Evolutionary conservation across 1,140 invertebrate genomes (phyloP).

Genomic region (Gryon sp.): DNA sequence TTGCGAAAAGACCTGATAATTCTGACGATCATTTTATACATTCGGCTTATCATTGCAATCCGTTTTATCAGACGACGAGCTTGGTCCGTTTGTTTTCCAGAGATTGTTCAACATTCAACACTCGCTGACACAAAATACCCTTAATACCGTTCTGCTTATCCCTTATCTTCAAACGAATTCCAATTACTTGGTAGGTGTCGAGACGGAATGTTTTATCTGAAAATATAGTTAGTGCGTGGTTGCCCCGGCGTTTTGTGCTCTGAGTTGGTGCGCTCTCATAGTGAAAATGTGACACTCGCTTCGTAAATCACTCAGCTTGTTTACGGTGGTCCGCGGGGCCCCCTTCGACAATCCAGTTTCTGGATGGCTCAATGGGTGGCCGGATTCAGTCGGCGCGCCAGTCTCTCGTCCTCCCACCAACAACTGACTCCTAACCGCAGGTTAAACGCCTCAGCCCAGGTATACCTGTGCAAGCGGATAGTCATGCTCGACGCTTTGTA

Average conservation of each 20-base stretch:
- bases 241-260: background rate
- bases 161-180: conserved; percentile 53
- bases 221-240: conserved; percentile 18
- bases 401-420: conserved; percentile 22
- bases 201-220: conserved; percentile 51
- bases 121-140: conserved; percentile 40
- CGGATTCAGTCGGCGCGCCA: conserved; percentile 47
- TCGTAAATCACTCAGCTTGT: conserved; percentile 64
- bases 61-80: background rate
- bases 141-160: conserved; percentile 28
- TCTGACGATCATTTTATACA: conserved; percentile 22
- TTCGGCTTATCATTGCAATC: background rate
- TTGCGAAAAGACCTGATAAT: conserved; percentile 30
- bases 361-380: conserved; percentile 66
- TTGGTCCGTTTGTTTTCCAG: background rate
- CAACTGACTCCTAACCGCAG: conserved; percentile 23
- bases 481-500: conserved; percentile 21
- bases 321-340: conserved; percentile 64
- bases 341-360: conserved; percentile 66
- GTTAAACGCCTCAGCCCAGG: conserved; percentile 51
- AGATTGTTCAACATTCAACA: conserved; percentile 11
- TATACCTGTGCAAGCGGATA: conserved; percentile 22
- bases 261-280: conserved; percentile 8
- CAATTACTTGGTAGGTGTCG: conserved; percentile 61
- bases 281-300: conserved; percentile 54